phyloP scores from a whole-genome alignment of 2,113 vertebrate genomes.

The Myocastor coypus region DNA sequence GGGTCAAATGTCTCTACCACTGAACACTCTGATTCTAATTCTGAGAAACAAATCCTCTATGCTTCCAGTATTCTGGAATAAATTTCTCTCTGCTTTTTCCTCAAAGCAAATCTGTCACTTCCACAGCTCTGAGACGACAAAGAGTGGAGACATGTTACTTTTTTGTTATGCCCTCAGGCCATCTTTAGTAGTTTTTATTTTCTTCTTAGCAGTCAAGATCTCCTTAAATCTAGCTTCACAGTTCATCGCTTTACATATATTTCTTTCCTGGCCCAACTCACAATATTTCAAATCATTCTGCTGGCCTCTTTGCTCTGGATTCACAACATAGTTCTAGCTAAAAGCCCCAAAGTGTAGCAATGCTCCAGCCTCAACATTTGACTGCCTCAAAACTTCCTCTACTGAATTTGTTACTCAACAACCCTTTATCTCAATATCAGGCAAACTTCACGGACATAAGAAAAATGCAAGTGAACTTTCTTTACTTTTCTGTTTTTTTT shows the following conservation, averaged over 20 bases:
- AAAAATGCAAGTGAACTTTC: neutral
- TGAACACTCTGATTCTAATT: no score
- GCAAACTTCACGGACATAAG: neutral
- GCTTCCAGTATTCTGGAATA: no score
- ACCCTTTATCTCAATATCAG: neutral
- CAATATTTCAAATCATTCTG: neutral
- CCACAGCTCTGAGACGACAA: no score
- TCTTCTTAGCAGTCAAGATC: no score
- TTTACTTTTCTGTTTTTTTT: no score
- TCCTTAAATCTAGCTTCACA: neutral
- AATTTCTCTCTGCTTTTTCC: no score
- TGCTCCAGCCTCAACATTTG: neutral
- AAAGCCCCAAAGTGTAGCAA: neutral
- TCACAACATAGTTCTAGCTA: neutral
- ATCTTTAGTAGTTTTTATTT: no score
- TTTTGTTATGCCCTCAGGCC: no score
- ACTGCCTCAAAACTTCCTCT: neutral
- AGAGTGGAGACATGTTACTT: no score
- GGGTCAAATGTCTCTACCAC: no score
- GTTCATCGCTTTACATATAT: neutral
- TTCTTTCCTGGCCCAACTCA: neutral
- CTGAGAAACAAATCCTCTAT: no score
- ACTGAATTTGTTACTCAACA: neutral
- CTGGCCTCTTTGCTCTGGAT: neutral
- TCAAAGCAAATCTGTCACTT: no score